Evolutionary conservation across 1,140 invertebrate species (phyloP).

Genomic region (Drosophila watanabei): DNA sequence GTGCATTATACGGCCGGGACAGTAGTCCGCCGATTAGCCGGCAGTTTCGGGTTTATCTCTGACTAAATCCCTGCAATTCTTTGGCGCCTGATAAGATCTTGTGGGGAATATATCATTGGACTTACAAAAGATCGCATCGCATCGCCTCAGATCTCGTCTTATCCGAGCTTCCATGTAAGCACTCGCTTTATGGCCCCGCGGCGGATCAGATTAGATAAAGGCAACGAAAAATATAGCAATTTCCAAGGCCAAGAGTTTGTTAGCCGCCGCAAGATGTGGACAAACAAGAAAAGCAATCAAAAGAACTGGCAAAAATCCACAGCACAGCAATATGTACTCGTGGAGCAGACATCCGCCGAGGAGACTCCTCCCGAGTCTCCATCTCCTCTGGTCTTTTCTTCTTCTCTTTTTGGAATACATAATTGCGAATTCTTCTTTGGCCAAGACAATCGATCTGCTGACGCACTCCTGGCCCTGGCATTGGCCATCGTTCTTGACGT

Average conservation of each 20-base stretch:
- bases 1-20: background rate
- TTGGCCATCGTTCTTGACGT: conserved; percentile 43
- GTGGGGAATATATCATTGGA: conserved; percentile 6
- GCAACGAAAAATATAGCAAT: conserved; percentile 9
- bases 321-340: conserved; percentile 14
- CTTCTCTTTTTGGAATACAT: conserved; percentile 32
- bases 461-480: conserved; percentile 60
- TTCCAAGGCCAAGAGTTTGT: conserved; percentile 68
- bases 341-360: background rate
- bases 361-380: conserved; percentile 1
- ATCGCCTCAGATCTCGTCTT: too few relatives aligned
- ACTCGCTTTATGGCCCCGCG: conserved; percentile 12
- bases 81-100: background rate
- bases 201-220: conserved; percentile 70
- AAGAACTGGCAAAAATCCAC: conserved; percentile 26
- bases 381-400: background rate
- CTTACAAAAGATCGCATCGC: conserved; percentile 32
- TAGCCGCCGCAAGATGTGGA: conserved; percentile 61
- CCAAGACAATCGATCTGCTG: conserved; percentile 58
- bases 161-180: conserved; percentile 19
- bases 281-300: conserved; percentile 50
- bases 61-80: conserved; percentile 17
- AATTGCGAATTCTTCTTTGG: conserved; percentile 60
- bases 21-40: conserved; percentile 18
- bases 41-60: conserved; percentile 24